phyloP scores from a whole-genome alignment of 1,140 invertebrate species.

The Globodera ellingtonae region DNA sequence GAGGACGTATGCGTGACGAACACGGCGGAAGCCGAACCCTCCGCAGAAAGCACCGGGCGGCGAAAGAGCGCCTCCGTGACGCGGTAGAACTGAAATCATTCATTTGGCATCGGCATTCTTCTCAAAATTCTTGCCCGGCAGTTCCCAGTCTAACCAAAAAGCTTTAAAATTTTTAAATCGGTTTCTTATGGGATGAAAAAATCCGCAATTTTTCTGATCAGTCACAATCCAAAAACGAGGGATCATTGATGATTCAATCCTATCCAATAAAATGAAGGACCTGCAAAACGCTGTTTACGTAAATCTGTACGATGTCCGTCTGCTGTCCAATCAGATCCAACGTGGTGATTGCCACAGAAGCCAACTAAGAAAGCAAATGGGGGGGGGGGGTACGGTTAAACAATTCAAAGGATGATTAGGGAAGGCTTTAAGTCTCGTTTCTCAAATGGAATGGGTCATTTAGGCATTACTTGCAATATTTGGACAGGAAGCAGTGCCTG shows the following conservation, averaged over 20 bases:
- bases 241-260: too few species aligned
- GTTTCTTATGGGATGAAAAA: too few species aligned
- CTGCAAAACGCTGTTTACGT: constrained; percentile 13
- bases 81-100: constrained; percentile 3
- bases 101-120: too few species aligned
- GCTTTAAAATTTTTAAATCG: too few species aligned
- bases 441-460: background rate
- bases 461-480: constrained; percentile 17
- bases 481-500: constrained; percentile 23
- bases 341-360: constrained; percentile 16
- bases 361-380: constrained; percentile 12
- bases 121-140: too few species aligned
- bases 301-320: constrained; percentile 34
- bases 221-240: too few species aligned
- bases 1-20: constrained; percentile 12
- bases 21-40: constrained; percentile 8
- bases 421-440: background rate
- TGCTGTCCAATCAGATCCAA: constrained; percentile 31
- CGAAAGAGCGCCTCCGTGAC: constrained; percentile 12
- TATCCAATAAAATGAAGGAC: background rate
- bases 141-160: too few species aligned
- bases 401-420: background rate
- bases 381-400: background rate
- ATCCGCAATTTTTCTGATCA: too few species aligned
- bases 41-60: constrained; percentile 14